Conservation (phyloP, 2,797 vertebrate species). For the Cacajao melanocephalus region DNA sequence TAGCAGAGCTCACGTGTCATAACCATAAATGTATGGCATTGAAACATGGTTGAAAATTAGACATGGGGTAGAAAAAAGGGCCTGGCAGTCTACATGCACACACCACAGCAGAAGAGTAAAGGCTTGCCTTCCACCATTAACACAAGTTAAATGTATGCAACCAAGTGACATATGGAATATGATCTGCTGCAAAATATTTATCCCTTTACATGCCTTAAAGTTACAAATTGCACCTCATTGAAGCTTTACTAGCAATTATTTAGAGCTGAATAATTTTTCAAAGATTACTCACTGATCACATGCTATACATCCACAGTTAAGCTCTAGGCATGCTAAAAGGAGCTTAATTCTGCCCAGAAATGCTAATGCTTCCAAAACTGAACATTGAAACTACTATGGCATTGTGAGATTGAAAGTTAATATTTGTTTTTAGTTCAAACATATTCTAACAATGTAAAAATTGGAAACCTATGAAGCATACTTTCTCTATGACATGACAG, state of each 20-base stretch:
- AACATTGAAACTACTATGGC: not conserved
- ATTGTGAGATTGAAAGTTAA: constrained; percentile 18
- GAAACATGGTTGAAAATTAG: not conserved
- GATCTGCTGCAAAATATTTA: not conserved
- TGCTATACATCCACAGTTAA: not conserved
- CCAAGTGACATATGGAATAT: not conserved
- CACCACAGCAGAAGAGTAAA: not conserved
- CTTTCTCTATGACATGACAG: not conserved
- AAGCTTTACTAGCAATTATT: not conserved
- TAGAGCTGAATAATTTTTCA: not conserved
- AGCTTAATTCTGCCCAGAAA: not conserved
- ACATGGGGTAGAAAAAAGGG: not conserved
- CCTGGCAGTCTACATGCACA: not conserved
- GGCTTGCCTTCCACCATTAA: not conserved
- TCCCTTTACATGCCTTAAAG: not conserved
- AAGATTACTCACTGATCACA: not conserved
- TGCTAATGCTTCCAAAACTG: not conserved
- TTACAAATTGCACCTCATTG: not conserved
- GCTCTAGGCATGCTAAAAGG: not conserved
- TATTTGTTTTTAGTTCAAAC: constrained; percentile 2
- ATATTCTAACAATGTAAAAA: constrained; percentile 7
- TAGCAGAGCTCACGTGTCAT: not conserved
- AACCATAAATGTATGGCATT: not conserved
- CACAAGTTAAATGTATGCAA: not conserved
- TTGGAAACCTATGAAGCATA: not conserved